These are phyloP conservation scores for Mionectes macconnelli DNA, from an alignment of 2,113 vertebrate genomes.

Conservation along the genomic window DNA sequence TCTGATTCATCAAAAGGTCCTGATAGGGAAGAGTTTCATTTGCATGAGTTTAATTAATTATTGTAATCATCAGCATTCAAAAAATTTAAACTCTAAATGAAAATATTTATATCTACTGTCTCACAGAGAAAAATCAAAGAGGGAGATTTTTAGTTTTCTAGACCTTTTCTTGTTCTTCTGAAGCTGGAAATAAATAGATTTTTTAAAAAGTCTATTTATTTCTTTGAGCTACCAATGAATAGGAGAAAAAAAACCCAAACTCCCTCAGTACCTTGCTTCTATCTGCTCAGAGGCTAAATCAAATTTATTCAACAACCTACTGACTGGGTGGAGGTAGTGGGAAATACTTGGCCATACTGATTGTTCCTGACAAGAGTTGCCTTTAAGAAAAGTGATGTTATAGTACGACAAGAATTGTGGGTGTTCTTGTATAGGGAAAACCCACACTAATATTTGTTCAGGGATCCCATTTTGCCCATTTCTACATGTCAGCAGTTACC, in stretches of 20 bases:
- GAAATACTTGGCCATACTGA: background rate
- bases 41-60: background rate
- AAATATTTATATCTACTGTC: background rate
- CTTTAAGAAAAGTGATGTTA: background rate
- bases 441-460: background rate
- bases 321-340: background rate
- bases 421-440: background rate
- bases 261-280: background rate
- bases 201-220: background rate
- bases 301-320: background rate
- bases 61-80: background rate
- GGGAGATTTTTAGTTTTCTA: background rate
- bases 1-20: background rate
- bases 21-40: background rate
- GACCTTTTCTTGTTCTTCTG: background rate
- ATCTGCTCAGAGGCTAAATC: background rate
- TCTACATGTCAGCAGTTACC: background rate
- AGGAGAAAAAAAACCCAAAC: background rate
- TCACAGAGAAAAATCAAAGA: background rate
- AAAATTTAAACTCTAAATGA: background rate
- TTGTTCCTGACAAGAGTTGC: background rate
- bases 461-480: background rate
- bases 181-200: background rate
- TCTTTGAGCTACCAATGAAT: background rate
- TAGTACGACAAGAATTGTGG: background rate